Percentiles rank a stretch among this genome's conserved stretches.
Evolutionary conservation across 64 coral and sea anemone genomes (phyloP).

Genomic region (Orbicella faveolata): DNA sequence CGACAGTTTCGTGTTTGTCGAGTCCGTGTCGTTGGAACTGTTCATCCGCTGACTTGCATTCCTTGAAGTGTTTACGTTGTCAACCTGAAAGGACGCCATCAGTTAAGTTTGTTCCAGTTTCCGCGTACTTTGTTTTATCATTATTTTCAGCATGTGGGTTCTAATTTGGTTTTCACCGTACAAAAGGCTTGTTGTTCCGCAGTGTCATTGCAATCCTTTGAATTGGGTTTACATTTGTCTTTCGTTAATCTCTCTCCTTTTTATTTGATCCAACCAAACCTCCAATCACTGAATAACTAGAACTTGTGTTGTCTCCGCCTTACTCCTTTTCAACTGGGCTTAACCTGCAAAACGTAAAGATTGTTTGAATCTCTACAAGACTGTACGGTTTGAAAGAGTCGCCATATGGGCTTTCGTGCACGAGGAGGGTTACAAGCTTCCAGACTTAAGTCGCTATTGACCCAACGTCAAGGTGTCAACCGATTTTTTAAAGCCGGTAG

Average conservation of each 20-base stretch:
- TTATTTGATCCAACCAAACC: not conserved
- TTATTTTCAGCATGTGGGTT: not conserved
- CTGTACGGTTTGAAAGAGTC: not conserved
- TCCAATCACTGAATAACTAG: not conserved
- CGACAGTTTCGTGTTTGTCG: not conserved
- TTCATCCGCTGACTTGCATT: not conserved
- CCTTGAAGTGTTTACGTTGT: not conserved
- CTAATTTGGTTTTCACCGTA: not conserved
- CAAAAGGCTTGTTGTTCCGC: not conserved
- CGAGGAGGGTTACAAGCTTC: no score
- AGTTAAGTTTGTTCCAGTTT: not conserved
- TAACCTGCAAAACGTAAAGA: not conserved
- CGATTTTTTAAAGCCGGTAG: no score
- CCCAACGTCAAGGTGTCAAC: no score
- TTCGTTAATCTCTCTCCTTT: not conserved
- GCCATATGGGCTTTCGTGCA: no score
- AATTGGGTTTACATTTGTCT: not conserved
- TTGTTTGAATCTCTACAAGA: not conserved
- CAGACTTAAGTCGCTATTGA: no score
- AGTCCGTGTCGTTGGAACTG: not conserved
- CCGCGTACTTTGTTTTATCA: not conserved
- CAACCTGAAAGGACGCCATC: not conserved
- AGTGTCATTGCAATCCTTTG: not conserved
- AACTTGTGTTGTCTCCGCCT: not conserved
- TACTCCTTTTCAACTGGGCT: not conserved